Evolutionary conservation across 2,797 vertebrate genomes (phyloP).

Genomic region (Cuniculus paca): DNA sequence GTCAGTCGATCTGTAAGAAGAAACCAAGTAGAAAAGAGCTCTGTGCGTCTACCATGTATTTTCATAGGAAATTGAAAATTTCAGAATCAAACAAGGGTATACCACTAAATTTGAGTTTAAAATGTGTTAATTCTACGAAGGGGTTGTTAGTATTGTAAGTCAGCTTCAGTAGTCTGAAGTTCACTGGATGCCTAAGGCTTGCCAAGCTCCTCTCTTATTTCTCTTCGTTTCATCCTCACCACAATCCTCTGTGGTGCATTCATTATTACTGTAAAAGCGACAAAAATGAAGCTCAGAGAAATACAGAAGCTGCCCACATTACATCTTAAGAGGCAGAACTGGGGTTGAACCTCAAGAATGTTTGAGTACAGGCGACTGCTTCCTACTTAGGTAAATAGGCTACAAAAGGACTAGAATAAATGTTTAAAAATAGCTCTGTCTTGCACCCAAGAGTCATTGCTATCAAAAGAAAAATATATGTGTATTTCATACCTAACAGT

Average conservation of each 20-base stretch:
- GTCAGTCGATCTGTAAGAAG: constrained; percentile 32
- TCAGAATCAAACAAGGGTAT: not conserved
- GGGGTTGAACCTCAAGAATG: not conserved
- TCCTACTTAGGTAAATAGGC: not conserved
- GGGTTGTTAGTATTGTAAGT: not conserved
- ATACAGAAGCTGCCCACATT: not conserved
- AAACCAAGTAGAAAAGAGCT: not conserved
- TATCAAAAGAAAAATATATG: not conserved
- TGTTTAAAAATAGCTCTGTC: not conserved
- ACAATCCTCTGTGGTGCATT: not conserved
- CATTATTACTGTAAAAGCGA: not conserved
- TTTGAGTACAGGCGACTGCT: not conserved
- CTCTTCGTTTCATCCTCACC: not conserved
- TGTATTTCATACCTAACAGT: not conserved
- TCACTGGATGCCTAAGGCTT: not conserved
- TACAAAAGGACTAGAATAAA: not conserved
- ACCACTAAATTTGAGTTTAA: not conserved
- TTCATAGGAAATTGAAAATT: not conserved
- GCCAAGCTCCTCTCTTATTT: not conserved
- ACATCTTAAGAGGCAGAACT: not conserved
- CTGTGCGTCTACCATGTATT: not conserved
- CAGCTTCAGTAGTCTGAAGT: not conserved
- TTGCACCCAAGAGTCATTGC: not conserved
- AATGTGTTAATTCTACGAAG: not conserved
- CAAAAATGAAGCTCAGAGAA: not conserved